A percentile compares a stretch with the other conserved stretches of the same genome.
Conservation (phyloP, 2,888 invertebrate genomes). For the Dolichopus griseipennis region DNA sequence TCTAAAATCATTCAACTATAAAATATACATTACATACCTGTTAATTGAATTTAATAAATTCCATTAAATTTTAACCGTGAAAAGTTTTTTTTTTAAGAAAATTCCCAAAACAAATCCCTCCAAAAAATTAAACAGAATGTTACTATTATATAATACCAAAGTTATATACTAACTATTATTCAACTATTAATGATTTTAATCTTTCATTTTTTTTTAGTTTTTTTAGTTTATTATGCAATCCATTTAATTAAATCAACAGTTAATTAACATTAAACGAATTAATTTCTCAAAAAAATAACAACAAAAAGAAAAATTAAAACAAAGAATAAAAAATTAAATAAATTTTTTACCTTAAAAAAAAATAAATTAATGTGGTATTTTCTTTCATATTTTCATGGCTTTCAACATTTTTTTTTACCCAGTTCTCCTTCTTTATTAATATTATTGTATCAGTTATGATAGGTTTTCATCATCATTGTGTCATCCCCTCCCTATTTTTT, state of each 20-base stretch:
- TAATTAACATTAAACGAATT: slow-evolving; percentile 33
- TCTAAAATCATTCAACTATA: too few relatives aligned
- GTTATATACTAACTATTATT: neutral
- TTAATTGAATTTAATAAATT: too few relatives aligned
- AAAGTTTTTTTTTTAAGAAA: too few relatives aligned
- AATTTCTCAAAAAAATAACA: neutral
- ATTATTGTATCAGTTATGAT: neutral
- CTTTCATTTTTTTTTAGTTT: neutral
- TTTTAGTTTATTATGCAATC: neutral
- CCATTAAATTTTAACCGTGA: too few relatives aligned
- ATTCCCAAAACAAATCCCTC: too few relatives aligned
- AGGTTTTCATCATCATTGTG: slow-evolving; percentile 1
- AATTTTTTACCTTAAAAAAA: neutral
- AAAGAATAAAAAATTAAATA: too few relatives aligned
- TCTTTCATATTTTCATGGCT: neutral
- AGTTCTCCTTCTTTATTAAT: neutral
- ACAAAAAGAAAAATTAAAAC: too few relatives aligned
- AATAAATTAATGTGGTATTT: neutral
- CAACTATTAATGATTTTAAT: neutral
- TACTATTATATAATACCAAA: too few relatives aligned
- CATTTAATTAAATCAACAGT: slow-evolving; percentile 39
- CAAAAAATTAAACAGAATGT: too few relatives aligned
- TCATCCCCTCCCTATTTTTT: neutral
- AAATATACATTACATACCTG: too few relatives aligned
- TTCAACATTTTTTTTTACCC: neutral